Evolutionary conservation across 2,797 vertebrate species (phyloP).

Genomic region (Poecilia picta): DNA sequence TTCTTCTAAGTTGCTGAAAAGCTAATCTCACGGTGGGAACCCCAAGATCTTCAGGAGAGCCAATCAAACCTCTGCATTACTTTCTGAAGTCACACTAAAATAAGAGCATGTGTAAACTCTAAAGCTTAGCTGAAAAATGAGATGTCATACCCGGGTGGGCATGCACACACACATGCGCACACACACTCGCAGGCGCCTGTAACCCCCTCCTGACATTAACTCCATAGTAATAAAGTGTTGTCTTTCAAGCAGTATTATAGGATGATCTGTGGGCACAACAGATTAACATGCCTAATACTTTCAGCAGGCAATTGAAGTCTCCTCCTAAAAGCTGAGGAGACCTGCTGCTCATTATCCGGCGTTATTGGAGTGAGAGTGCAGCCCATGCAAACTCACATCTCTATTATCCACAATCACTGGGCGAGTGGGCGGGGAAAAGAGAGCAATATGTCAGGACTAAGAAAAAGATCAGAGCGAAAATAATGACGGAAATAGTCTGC

Average conservation of each 20-base stretch:
- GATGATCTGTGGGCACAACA: conserved; percentile 85
- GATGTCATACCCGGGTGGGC: conserved; percentile 55
- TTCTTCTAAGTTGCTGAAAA: conserved; percentile 7
- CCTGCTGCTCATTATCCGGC: conserved; percentile 65
- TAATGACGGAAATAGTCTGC: conserved; percentile 14
- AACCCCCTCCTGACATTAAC: conserved; percentile 68
- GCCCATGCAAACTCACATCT: conserved; percentile 59
- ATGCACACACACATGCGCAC: conserved; percentile 15
- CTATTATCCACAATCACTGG: conserved; percentile 63
- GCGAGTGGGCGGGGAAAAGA: conserved; percentile 45
- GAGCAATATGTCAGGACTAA: conserved; percentile 16
- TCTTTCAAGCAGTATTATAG: conserved; percentile 77
- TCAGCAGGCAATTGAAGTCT: conserved; percentile 80
- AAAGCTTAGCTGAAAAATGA: conserved; percentile 72
- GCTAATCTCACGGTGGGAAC: conserved; percentile 28
- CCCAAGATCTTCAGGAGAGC: conserved; percentile 19
- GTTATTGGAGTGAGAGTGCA: conserved; percentile 6
- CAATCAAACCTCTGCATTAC: background rate
- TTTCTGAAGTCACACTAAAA: background rate
- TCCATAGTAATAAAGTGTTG: conserved; percentile 79
- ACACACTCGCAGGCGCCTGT: conserved; percentile 6
- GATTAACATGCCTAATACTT: conserved; percentile 85
- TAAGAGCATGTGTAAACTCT: conserved; percentile 56
- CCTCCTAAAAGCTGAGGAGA: conserved; percentile 70
- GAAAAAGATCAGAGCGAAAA: conserved; percentile 10